Base-by-base conservation (phyloP, 2,888 invertebrate genomes). In the Eumacrocentrus americanus region DNA sequence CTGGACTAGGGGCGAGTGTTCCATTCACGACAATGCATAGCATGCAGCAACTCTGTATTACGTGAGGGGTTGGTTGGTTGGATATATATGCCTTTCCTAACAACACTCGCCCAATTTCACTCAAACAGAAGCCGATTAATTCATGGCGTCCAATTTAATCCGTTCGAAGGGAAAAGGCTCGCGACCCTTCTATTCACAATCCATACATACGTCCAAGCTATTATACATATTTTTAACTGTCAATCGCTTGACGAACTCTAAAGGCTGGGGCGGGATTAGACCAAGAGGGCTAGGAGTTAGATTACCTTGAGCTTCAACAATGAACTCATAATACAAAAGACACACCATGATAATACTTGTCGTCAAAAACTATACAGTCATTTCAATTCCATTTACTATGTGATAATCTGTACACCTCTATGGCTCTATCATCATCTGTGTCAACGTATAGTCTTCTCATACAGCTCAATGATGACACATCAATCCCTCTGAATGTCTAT, bases 151-250 rank as follows among this genome's bases (percentile, higher is more conserved):
- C 80, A 77, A 80, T 80, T 80, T 78, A 75, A 75, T 75, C 74
- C 72, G 69, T 62, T 65, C 58, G 48, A 44, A 51, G 60, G 60
- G 55, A 44, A 35, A 50, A 60, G 29, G 22, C 40, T 12, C 37
- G 34, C 42, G 29, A 20, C 37, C 25, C 38, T 35, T 42, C 23
- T n/a, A 23, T 12, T 29, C 14, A 23, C 22, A 40, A 23, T 34
- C 20, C 14, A 34, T 20, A 35, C 22, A 29, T 51, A 64, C 60
- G 59, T 37, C 60, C 69, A 64, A 68, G 71, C 78, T 72, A 79
- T 80, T 79, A 79, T 79, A 80, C 78, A 80, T 80, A 80, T 80
- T 80, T 67, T 80, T 77, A 79, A 78, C 80, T 79, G 80, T 80
- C 80, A 80, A 80, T 80, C 79, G 77, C 73, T 72, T 54, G 66